phyloP scores from a whole-genome alignment of 2,113 vertebrate species.

The Donacobius atricapilla region DNA sequence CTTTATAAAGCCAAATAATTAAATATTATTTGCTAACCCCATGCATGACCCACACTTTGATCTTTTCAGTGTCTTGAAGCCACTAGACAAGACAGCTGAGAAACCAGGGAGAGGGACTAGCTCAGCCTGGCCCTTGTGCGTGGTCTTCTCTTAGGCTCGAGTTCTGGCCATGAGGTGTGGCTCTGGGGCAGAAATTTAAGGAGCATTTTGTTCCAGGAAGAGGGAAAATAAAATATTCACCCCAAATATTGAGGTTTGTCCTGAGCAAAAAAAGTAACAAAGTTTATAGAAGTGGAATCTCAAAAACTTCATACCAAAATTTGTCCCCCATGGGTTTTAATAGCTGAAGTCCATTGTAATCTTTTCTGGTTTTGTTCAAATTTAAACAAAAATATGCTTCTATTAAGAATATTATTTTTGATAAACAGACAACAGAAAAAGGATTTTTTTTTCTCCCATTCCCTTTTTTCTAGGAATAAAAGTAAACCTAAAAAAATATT shows the following conservation, averaged over 20 bases:
- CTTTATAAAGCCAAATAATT: background rate
- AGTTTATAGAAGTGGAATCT: background rate
- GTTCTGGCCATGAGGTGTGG: background rate
- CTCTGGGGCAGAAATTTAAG: background rate
- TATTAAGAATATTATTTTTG: background rate
- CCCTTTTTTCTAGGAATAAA: background rate
- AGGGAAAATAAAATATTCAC: background rate
- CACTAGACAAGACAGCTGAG: background rate
- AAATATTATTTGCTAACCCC: background rate
- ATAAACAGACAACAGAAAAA: background rate
- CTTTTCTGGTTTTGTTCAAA: background rate
- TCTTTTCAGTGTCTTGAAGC: background rate
- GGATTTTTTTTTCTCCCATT: rapidly evolving
- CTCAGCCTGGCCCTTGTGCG: background rate
- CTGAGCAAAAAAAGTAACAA: background rate
- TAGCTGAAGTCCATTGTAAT: background rate
- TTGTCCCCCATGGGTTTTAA: background rate
- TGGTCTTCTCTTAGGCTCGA: background rate
- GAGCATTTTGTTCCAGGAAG: background rate
- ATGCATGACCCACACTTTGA: background rate
- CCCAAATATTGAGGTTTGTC: background rate
- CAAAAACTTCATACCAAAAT: background rate
- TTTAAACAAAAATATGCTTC: background rate
- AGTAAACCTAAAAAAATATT: background rate
- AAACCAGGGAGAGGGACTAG: background rate